A percentile compares a stretch with the other conserved stretches of the same genome.
These are phyloP conservation scores for Aporrectodea caliginosa DNA, from an alignment of 1,140 invertebrate species.

Conservation along the genomic window DNA sequence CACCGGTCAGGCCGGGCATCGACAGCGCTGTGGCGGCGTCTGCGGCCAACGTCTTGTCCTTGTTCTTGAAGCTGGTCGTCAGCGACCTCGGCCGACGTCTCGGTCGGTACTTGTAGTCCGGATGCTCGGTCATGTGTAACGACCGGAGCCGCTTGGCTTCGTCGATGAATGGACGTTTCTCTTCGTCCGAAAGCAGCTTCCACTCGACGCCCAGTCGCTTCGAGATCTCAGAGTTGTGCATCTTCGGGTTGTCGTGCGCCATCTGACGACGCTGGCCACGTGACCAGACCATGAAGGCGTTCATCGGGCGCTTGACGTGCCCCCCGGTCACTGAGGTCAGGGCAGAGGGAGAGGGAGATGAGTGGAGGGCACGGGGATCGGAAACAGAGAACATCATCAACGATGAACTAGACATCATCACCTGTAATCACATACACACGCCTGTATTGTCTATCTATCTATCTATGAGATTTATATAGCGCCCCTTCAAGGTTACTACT, in stretches of 20 bases:
- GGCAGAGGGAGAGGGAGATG: background rate
- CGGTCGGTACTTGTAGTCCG: constrained; percentile 92
- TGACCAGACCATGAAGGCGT: constrained; percentile 99
- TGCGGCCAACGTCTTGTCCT: background rate
- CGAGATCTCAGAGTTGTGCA: constrained; percentile 99
- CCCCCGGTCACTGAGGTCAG: background rate
- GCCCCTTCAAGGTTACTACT: too few relatives aligned
- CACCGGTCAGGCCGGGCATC: background rate
- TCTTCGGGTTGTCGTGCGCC: constrained; percentile 99
- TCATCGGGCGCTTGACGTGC: constrained; percentile 97
- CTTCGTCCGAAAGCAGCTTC: constrained; percentile 93
- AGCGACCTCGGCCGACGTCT: constrained; percentile 58
- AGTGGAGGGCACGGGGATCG: too few relatives aligned
- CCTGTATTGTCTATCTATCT: too few relatives aligned
- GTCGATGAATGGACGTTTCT: constrained; percentile 98
- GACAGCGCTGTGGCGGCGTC: too few relatives aligned
- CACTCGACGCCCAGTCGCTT: constrained; percentile 96
- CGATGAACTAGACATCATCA: too few relatives aligned
- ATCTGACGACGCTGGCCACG: constrained; percentile 95
- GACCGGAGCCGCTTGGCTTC: constrained; percentile 95
- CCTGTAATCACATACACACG: too few relatives aligned
- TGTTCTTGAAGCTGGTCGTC: constrained; percentile 35
- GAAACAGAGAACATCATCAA: too few relatives aligned
- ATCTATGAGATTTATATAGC: too few relatives aligned
- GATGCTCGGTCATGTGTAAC: constrained; percentile 99